Percentiles rank a stretch among this genome's conserved stretches.
Conservation (phyloP, 1,140 invertebrate species). For the Trichonephila clavipes region DNA sequence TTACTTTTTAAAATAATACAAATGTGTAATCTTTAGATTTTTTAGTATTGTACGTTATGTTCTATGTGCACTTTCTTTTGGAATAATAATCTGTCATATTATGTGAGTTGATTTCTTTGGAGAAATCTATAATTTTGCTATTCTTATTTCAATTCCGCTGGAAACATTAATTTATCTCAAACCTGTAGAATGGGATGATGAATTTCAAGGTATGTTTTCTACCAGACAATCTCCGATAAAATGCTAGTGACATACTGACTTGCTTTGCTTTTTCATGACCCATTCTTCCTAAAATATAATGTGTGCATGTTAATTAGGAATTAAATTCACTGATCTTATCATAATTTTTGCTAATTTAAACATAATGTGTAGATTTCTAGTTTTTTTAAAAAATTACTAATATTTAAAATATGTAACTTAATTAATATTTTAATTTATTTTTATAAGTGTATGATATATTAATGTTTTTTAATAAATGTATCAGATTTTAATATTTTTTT, state of each 20-base stretch:
- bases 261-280: slow-evolving; percentile 70
- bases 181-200: slow-evolving; percentile 99
- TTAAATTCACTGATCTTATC: slow-evolving; percentile 47
- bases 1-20: not conserved
- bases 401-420: slow-evolving; percentile 35
- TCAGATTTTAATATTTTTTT: not conserved
- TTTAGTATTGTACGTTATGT: not conserved
- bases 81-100: slow-evolving; percentile 45
- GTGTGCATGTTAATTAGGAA: slow-evolving; percentile 60
- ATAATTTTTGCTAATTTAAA: slow-evolving; percentile 29
- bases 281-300: slow-evolving; percentile 48
- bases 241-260: slow-evolving; percentile 74
- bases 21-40: not conserved
- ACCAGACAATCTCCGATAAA: slow-evolving; percentile 77
- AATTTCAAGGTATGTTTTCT: slow-evolving; percentile 96
- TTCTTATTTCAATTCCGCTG: slow-evolving; percentile 75
- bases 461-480: no score
- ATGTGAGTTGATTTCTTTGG: slow-evolving; percentile 46
- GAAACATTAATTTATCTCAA: slow-evolving; percentile 80
- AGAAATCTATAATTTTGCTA: slow-evolving; percentile 69
- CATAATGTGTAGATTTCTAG: not conserved
- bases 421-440: not conserved
- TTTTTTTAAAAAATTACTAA: slow-evolving; percentile 10
- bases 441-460: not conserved
- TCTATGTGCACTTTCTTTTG: not conserved